Evolutionary conservation across 2,888 invertebrate species (phyloP), one percentile per base, ranked within the genome.

Genomic region (Drepana falcataria): DNA sequence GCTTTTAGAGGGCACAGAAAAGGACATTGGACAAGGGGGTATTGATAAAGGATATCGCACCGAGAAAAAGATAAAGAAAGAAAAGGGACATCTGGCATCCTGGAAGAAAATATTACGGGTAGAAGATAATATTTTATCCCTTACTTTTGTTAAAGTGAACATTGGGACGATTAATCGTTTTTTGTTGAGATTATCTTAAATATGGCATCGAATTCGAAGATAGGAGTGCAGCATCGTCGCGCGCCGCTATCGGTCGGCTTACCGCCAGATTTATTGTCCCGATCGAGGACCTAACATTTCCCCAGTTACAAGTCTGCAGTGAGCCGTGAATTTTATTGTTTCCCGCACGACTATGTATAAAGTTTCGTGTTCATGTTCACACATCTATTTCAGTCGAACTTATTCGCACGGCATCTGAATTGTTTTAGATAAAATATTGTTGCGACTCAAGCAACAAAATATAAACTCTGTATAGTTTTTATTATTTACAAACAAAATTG

Each of bases 271-370:
- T 83, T 83, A 83, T 81, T 61, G 75, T 58, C 61, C 56, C 65
- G 68, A 67, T 70, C 65, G 74, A 69, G 66, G 63, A 60, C 63
- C 67, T 63, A 71, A 63, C 66, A 68, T 63, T 69, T 67, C 64
- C 65, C 64, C 60, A 60, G 58, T 55, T 61, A 64, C 64, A 63
- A 64, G 66, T 63, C 68, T 63, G 68, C 75, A 77, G 75, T 75
- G 80, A 82, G 75, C 83, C 82, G 85, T 85, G 76, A 83, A 87
- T 87, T 87, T 87, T 86, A 87, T 86, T 85, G 85, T 83, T 85
- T 82, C 79, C 83, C 60, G 71, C 71, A 69, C 75, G 74, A 75
- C 75, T 70, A 63, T 66, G 71, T 71, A 64, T 75, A 73, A 85
- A 83, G 74, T 84, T 85, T 79, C 67, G 72, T 79, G 81, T 84